Conservation (phyloP, 2,888 invertebrate species). For the Laothoe populi region DNA sequence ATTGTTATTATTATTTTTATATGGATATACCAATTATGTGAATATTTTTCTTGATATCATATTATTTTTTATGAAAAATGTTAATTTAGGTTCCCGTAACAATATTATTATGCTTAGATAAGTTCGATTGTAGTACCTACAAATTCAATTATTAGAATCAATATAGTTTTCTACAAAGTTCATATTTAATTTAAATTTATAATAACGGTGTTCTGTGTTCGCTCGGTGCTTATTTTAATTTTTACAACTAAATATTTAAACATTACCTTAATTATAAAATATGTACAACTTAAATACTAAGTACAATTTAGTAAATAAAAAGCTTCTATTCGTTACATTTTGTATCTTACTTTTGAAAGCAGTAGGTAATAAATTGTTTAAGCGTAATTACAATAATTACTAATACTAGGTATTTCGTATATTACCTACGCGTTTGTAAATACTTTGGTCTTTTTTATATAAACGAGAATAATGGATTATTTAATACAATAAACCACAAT, state of each 20-base stretch:
- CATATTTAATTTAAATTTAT: no score
- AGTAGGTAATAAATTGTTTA: conserved; percentile 44
- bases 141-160: background rate
- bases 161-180: background rate
- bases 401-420: conserved; percentile 41
- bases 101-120: background rate
- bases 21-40: background rate
- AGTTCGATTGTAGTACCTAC: background rate
- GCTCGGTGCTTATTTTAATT: conserved; percentile 35
- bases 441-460: conserved; percentile 51
- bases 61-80: background rate
- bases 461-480: conserved; percentile 57
- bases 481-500: conserved; percentile 51
- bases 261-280: conserved; percentile 50
- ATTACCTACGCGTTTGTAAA: conserved; percentile 37
- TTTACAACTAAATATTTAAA: conserved; percentile 37
- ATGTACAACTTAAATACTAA: conserved; percentile 56
- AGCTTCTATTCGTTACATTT: conserved; percentile 26
- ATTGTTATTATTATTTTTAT: no score
- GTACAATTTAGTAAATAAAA: conserved; percentile 36
- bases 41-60: background rate
- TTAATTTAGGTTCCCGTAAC: background rate
- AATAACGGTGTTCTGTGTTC: conserved; percentile 26
- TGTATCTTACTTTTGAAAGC: conserved; percentile 28
- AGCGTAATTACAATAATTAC: conserved; percentile 56